Evolutionary conservation across 2,888 invertebrate genomes (phyloP), one percentile per base, ranked within the genome.

Genomic region (Torymus tubicola): DNA sequence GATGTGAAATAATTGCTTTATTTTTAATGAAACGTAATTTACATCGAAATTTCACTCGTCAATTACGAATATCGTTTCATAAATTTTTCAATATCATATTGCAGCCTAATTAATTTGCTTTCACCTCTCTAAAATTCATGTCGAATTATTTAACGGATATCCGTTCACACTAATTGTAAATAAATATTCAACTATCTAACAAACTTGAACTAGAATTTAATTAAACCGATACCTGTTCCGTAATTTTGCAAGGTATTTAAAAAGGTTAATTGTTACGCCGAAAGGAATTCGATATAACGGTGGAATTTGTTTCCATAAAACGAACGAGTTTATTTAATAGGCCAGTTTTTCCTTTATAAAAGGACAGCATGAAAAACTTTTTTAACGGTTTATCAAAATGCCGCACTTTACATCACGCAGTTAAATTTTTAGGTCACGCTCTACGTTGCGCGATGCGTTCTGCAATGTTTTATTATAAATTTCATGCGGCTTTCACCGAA

Each of bases 241-340:
- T 52, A 52, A 71, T 70, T 70, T 18, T n/a, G 16, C 42, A 72
- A 31, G 64, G 72, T 42, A 78, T 68, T 65, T 16, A 65, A 57
- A 61, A 31, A 55, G 52, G 11, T 72, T 64, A 68, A 77, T 52
- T 24, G 57, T 18, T 18, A 64, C 42, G 63, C n/a, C 12, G 16
- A 80, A 65, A 58, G 73, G 73, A 74, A 74, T 74, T 74, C 64
- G 73, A 74, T 74, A 71, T 57, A 53, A 5, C 58, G 68, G 0
- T 24, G 76, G 76, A 76, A 76, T 63, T 61, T 24, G 50, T 76
- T 69, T 31, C 69, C 42, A 70, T 69, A 70, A 76, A 69, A 76
- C 24, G n/a, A 75, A 53, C 42, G 52, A 68, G 69, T 63, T 63
- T 69, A 69, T 69, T 55, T 18, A 16, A 55, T 73, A 42, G 13